Evolutionary conservation across 1,140 invertebrate genomes (phyloP), one percentile per base, ranked within the genome.

Genomic region (Odontomachus brunneus): DNA sequence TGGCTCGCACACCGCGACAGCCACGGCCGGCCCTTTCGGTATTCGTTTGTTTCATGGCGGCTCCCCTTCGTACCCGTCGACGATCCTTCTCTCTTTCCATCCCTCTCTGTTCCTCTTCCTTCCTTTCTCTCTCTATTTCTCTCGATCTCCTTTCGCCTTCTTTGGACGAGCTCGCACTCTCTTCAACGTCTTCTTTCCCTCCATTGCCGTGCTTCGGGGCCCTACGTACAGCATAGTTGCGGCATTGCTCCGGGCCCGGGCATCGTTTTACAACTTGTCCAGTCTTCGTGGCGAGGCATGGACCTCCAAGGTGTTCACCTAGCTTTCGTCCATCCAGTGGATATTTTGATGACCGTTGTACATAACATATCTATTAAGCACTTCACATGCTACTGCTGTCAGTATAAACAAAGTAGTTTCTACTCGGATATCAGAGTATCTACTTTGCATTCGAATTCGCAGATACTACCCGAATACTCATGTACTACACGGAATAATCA

Each of bases 41-140:
- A 93, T 93, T 93, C 93, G 92, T 93, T 93, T 93, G 93, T 93
- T 91, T 92, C 92, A 91, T 90, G 91, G 89, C 89, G 89, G 89
- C 89, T 91, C 86, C 87, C n/a, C 89, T 90, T 90, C 91, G 87
- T 72, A 71, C 67, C 75, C 66, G 75, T 80, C 69, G 75, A 80
- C 75, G 75, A 80, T 80, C 75, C 76, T 84, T 83, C 49, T 80
- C 75, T 53, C 63, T 85, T 62, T 38, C 26, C 66, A 69, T 65
- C 81, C 72, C 84, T 83, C 81, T 83, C 73, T 80, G 76, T 89
- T 72, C 84, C 71, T 53, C 57, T 57, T 62, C 75, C 72, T 53
- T 38, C 59, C 60, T 82, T 48, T 83, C 38, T 65, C 60, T 71
- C 71, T 49, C 60, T 72, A 66, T 60, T 66, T 74, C 59, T 53